A percentile compares a stretch with the other conserved stretches of the same genome.
phyloP scores from a whole-genome alignment of 2,113 vertebrate species.

The Falcunculus frontatus region DNA sequence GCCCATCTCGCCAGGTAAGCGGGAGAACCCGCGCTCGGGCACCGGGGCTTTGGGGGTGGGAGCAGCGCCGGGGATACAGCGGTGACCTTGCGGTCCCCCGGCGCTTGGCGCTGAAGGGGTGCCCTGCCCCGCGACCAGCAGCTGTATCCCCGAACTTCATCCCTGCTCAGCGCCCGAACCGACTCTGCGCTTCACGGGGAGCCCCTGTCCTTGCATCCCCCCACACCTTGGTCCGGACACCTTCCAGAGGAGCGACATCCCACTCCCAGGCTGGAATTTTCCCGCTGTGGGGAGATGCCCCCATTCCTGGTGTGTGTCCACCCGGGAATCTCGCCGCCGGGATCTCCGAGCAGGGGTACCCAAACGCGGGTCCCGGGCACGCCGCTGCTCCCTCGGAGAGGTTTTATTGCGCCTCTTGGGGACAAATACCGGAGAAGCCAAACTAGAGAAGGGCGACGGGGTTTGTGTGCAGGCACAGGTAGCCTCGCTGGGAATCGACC shows the following conservation, averaged over 20 bases:
- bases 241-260: background rate
- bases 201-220: background rate
- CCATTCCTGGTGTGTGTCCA: background rate
- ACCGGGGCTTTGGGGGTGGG: background rate
- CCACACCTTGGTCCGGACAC: background rate
- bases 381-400: background rate
- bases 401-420: background rate
- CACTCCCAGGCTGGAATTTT: background rate
- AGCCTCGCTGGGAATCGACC: background rate
- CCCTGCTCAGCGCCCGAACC: background rate
- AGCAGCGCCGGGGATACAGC: background rate
- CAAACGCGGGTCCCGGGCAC: background rate
- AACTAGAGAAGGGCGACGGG: background rate
- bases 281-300: background rate
- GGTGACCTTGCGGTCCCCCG: conserved; percentile 14
- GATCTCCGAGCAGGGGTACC: background rate
- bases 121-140: background rate
- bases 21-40: background rate
- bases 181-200: background rate
- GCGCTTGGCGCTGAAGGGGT: background rate
- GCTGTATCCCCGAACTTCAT: conserved; percentile 1
- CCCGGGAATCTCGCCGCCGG: background rate
- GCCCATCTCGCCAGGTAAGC: conserved; percentile 44
- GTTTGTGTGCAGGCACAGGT: background rate
- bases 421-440: background rate